Percentiles rank a stretch among this genome's conserved stretches.
Evolutionary conservation across 2,888 invertebrate species (phyloP).

Genomic region (Stenoptilia bipunctidactyla): DNA sequence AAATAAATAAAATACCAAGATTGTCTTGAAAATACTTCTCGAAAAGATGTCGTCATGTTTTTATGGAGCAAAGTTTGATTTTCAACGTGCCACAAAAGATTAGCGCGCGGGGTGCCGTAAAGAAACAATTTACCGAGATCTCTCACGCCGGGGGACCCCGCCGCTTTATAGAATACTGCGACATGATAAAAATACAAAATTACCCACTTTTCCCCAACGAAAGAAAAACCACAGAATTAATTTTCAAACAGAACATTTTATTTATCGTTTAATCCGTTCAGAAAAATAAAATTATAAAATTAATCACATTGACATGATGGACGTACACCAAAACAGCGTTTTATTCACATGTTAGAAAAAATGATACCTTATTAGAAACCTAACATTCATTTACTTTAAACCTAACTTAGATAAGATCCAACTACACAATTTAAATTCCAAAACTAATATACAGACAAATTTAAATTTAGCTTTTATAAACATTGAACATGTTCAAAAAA

Average conservation of each 20-base stretch:
- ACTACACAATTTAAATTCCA: slow-evolving; percentile 52
- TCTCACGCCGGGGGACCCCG: slow-evolving; percentile 36
- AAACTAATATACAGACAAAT: slow-evolving; percentile 69
- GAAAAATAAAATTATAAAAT: slow-evolving; percentile 58
- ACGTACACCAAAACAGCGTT: slow-evolving; percentile 65
- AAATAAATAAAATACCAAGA: slow-evolving; percentile 57
- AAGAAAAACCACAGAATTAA: slow-evolving; percentile 42
- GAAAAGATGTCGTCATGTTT: slow-evolving; percentile 22
- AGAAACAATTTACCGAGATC: slow-evolving; percentile 65
- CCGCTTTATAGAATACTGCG: slow-evolving; percentile 44
- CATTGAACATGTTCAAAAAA: background rate
- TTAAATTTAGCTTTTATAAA: slow-evolving; percentile 20
- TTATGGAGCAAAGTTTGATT: slow-evolving; percentile 13
- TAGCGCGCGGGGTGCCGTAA: slow-evolving; percentile 63
- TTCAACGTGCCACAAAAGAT: slow-evolving; percentile 34
- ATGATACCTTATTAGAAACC: slow-evolving; percentile 43
- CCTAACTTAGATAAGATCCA: slow-evolving; percentile 58
- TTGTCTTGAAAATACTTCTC: slow-evolving; percentile 23
- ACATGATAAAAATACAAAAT: slow-evolving; percentile 61
- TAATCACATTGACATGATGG: slow-evolving; percentile 68
- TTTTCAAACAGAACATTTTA: slow-evolving; percentile 71
- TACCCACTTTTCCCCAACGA: slow-evolving; percentile 11
- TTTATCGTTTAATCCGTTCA: slow-evolving; percentile 70
- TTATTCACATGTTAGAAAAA: slow-evolving; percentile 57
- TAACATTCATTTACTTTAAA: slow-evolving; percentile 37